Base-by-base conservation (phyloP, 2,113 vertebrate species). In the Crypturellus undulatus region DNA sequence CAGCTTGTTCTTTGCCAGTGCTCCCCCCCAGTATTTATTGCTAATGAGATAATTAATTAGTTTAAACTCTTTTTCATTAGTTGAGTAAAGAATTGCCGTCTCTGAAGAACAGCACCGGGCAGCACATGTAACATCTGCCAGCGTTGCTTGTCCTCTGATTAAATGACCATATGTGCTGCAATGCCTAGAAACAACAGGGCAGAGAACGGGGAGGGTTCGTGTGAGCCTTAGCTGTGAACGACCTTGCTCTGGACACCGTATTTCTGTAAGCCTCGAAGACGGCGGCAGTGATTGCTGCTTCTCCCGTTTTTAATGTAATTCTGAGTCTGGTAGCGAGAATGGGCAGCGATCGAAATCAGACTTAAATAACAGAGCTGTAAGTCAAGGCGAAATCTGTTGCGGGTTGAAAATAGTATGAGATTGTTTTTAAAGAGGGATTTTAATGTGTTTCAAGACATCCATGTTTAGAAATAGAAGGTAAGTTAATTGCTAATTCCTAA, bases 21-120 rank as follows among this genome's bases (percentile, higher is more conserved):
- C 8, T 34, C 22, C 28, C 3, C 26, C 19, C 47, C 10, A 12
- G 2, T 52, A 16, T 28, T 68, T 88, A 43, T 64, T 73, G 38
- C 15, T 95, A 81, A 91, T 90, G 92, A 75, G 79, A 25, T 75
- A 84, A 84, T 91, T 58, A 89, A 71, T 84, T 81, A 28, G 51
- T 63, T 94, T 94, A 93, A 95, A 90, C 90, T 92, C 84, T 77
- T 81, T 79, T 72, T 49, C 64, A 64, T 75, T 67, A 38, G 84
- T 83, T 72, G 36, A 84, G n/a, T 79, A 2, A 73, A 96, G 87
- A 84, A 75, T 40, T 84, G 91, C 60, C 79, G 26, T 96, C 84
- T 97, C 95, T 67, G 89, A 97, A 96, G 93, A 96, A 70, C 82
- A 95, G 88, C 85, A 34, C 38, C 19, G 76, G 94, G 87, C 86